These are phyloP conservation scores for Channa maculata DNA, from an alignment of 2,113 vertebrate genomes.

Conservation along the genomic window DNA sequence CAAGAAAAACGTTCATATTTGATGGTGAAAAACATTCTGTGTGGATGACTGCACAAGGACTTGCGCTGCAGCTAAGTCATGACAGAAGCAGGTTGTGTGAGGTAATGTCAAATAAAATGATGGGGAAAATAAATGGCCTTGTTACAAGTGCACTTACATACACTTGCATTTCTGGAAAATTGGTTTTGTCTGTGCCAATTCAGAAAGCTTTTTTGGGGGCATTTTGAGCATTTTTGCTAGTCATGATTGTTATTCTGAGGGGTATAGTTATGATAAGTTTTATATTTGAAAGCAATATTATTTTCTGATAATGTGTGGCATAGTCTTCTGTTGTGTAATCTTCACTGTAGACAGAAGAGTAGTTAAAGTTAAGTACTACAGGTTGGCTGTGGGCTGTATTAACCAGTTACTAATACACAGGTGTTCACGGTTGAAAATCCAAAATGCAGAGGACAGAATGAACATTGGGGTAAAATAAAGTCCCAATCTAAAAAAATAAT, in stretches of 20 bases:
- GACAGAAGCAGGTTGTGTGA: slow-evolving; percentile 45
- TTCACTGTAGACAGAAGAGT: background rate
- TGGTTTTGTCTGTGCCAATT: background rate
- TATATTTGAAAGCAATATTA: background rate
- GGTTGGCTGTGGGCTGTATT: background rate
- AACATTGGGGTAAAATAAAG: no score
- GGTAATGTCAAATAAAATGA: background rate
- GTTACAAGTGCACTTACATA: background rate
- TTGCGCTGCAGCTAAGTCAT: slow-evolving; percentile 8
- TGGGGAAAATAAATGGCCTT: no score
- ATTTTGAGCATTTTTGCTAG: no score
- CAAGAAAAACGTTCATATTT: slow-evolving; percentile 51
- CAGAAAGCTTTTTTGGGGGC: no score
- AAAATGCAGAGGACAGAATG: background rate
- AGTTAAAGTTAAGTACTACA: background rate
- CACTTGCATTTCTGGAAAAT: slow-evolving; percentile 15
- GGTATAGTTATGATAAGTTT: background rate
- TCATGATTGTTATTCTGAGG: no score
- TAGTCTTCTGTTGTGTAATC: background rate
- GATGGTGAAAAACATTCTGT: slow-evolving; percentile 34
- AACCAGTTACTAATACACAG: background rate
- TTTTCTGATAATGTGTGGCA: background rate
- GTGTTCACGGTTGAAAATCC: no score
- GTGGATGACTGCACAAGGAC: slow-evolving; percentile 41
- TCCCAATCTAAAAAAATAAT: no score